A percentile compares a stretch with the other conserved stretches of the same genome.
Conservation (phyloP, 2,888 invertebrate genomes). For the Coenonympha glycerion region DNA sequence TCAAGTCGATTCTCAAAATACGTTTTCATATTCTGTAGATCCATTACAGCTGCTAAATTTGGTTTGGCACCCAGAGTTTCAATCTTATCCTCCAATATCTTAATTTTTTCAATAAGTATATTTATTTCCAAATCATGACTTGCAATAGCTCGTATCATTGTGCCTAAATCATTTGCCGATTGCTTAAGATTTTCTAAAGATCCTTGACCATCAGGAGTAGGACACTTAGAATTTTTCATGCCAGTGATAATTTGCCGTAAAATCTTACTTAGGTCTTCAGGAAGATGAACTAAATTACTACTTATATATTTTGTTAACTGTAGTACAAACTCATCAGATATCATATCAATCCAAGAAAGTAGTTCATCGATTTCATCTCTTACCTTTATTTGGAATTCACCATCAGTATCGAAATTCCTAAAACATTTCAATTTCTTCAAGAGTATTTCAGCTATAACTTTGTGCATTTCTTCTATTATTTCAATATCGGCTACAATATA, state of each 20-base stretch:
- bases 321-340: slow-evolving; percentile 50
- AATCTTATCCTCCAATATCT: slow-evolving; percentile 50
- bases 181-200: slow-evolving; percentile 46
- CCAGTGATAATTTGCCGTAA: slow-evolving; percentile 58
- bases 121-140: slow-evolving; percentile 54
- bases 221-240: slow-evolving; percentile 37
- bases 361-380: slow-evolving; percentile 45
- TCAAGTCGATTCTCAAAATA: slow-evolving; percentile 49
- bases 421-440: slow-evolving; percentile 51
- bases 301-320: slow-evolving; percentile 49
- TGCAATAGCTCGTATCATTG: slow-evolving; percentile 50
- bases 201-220: slow-evolving; percentile 37
- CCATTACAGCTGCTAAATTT: slow-evolving; percentile 50
- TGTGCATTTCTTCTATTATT: slow-evolving; percentile 66
- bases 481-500: slow-evolving; percentile 54
- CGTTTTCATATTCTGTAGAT: slow-evolving; percentile 51
- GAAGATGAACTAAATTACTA: slow-evolving; percentile 42
- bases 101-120: slow-evolving; percentile 55
- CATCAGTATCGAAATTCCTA: slow-evolving; percentile 37
- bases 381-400: slow-evolving; percentile 46
- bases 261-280: slow-evolving; percentile 50
- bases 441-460: slow-evolving; percentile 42
- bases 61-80: slow-evolving; percentile 46
- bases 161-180: slow-evolving; percentile 45
- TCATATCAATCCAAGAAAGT: slow-evolving; percentile 58